Percentiles rank a stretch among this genome's conserved stretches.
These are phyloP conservation scores for Schizopygopsis pylzovi DNA, from an alignment of 2,797 vertebrate genomes.

Conservation along the genomic window DNA sequence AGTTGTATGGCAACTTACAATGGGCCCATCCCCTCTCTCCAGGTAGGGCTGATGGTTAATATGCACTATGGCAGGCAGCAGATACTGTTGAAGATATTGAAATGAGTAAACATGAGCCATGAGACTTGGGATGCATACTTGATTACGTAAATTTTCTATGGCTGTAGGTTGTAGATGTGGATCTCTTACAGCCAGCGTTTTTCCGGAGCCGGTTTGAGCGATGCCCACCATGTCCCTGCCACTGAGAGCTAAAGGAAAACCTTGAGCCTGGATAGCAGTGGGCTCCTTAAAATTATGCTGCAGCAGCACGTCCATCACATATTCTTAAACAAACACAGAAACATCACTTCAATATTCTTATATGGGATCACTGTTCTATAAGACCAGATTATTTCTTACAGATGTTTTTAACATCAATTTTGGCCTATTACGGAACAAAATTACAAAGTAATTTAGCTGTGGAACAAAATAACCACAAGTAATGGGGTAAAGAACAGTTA, in stretches of 20 bases:
- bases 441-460: background rate
- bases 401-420: background rate
- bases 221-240: constrained; percentile 98
- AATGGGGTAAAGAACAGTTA: background rate
- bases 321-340: constrained; percentile 76
- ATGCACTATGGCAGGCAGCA: constrained; percentile 96
- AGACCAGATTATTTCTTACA: background rate
- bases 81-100: constrained; percentile 80
- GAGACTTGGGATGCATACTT: background rate
- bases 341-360: background rate
- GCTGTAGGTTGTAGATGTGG: background rate
- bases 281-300: constrained; percentile 97
- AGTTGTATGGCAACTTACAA: constrained; percentile 83
- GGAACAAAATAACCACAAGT: background rate
- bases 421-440: background rate
- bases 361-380: background rate
- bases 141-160: background rate
- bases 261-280: constrained; percentile 95
- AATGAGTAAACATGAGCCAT: background rate
- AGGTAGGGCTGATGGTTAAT: constrained; percentile 98
- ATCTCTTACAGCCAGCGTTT: constrained; percentile 90
- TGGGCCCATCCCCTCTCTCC: constrained; percentile 97
- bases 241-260: constrained; percentile 92
- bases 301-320: constrained; percentile 92
- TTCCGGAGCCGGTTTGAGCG: constrained; percentile 96